Evolutionary conservation across 2,797 vertebrate genomes (phyloP).

Genomic region (Argentina silus): DNA sequence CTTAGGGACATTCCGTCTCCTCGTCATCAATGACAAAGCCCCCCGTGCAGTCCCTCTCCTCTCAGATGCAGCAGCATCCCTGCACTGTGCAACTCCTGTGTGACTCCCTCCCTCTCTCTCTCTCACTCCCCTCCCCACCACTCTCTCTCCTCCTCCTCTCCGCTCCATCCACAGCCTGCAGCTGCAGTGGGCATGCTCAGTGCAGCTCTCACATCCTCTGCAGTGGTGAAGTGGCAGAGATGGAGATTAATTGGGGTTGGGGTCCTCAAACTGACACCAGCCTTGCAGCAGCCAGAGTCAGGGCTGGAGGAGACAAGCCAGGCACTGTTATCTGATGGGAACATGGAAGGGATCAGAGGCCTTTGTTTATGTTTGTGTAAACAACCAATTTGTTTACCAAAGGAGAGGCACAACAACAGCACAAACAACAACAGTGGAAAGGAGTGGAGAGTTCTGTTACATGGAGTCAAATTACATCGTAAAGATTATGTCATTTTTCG

Average conservation of each 20-base stretch:
- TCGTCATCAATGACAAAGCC: conserved; percentile 46
- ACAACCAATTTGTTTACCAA: neutral
- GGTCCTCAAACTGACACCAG: conserved; percentile 19
- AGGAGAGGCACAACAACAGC: too few relatives aligned
- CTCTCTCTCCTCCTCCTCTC: conserved; percentile 56
- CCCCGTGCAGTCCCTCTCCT: conserved; percentile 48
- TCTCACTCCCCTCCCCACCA: conserved; percentile 41
- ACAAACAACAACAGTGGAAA: too few relatives aligned
- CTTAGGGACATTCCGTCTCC: conserved; percentile 39
- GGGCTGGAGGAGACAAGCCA: conserved; percentile 7
- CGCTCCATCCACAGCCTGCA: conserved; percentile 64
- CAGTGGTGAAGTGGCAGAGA: conserved; percentile 60
- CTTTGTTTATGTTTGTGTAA: neutral
- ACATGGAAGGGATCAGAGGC: neutral
- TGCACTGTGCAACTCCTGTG: conserved; percentile 45
- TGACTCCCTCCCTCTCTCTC: conserved; percentile 37
- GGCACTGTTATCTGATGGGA: conserved; percentile 7
- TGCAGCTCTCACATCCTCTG: conserved; percentile 56
- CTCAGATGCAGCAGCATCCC: conserved; percentile 60
- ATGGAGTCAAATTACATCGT: too few relatives aligned
- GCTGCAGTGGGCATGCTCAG: conserved; percentile 70
- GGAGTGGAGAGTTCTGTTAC: too few relatives aligned
- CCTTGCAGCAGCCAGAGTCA: neutral
- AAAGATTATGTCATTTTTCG: too few relatives aligned
- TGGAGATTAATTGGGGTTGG: conserved; percentile 36